phyloP scores from a whole-genome alignment of 2,797 vertebrate genomes.

The Anableps anableps region DNA sequence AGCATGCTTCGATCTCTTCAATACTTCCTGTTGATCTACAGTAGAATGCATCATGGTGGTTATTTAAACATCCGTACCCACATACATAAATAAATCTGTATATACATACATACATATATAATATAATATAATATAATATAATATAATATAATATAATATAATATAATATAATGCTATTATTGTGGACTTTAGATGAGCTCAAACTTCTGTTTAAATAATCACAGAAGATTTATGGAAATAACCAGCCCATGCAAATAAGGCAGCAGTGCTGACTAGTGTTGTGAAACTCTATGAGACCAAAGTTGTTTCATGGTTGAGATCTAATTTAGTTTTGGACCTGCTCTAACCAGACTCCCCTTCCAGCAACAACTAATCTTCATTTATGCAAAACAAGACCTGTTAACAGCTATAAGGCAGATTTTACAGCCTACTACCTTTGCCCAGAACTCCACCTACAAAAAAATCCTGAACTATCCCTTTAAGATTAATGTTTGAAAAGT shows the following conservation, averaged over 20 bases:
- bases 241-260: not conserved
- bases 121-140: too few species aligned
- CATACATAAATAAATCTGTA: not conserved
- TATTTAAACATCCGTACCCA: not conserved
- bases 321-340: not conserved
- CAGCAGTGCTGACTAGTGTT: not conserved
- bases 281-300: not conserved
- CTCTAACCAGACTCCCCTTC: not conserved
- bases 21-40: slow-evolving; percentile 9
- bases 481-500: not conserved
- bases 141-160: too few species aligned
- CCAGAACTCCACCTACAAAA: not conserved
- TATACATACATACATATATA: not conserved
- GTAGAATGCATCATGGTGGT: not conserved
- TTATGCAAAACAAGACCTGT: not conserved
- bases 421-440: not conserved
- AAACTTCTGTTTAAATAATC: not conserved
- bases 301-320: not conserved
- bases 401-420: not conserved
- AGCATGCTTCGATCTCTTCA: not conserved
- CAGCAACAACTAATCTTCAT: not conserved
- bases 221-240: not conserved
- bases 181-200: not conserved
- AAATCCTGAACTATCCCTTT: not conserved
- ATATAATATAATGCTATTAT: too few species aligned